Evolutionary conservation across 30 jellyfish, hydroid and myxozoan species (phyloP).

Genomic region (Aurelia coerulea): DNA sequence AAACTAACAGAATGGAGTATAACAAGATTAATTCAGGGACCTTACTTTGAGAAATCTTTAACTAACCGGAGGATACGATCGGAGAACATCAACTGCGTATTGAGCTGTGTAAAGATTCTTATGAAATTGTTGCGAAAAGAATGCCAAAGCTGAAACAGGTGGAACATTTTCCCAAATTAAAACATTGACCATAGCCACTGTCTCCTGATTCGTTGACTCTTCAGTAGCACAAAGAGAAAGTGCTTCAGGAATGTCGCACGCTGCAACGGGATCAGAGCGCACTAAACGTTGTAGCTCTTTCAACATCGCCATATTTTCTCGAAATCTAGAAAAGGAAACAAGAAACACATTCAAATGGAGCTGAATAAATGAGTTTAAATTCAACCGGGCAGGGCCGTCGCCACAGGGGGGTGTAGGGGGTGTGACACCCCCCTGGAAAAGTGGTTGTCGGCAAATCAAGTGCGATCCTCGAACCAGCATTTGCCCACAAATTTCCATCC

Average conservation of each 20-base stretch:
- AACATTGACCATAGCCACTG: constrained; percentile 77
- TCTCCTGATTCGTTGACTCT: constrained; percentile 57
- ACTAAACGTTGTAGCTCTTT: constrained; percentile 91
- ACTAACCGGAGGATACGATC: constrained; percentile 93
- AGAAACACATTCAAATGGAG: no score
- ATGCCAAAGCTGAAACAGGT: constrained; percentile 95
- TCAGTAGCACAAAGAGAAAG: constrained; percentile 79
- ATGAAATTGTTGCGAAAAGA: constrained; percentile 91
- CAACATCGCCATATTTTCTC: constrained; percentile 61
- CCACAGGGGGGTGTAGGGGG: no score
- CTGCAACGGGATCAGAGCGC: constrained; percentile 81
- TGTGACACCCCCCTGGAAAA: no score
- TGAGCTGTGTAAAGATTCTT: constrained; percentile 96
- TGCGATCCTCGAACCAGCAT: no score
- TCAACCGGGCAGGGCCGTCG: no score
- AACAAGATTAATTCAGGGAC: no score
- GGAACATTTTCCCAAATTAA: constrained; percentile 93
- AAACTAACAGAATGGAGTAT: no score
- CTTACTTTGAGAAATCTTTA: no score
- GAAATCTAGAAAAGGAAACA: constrained; percentile 59
- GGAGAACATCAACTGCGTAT: constrained; percentile 93
- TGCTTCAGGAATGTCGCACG: constrained; percentile 92
- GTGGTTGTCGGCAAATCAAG: no score
- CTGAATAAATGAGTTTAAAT: no score
- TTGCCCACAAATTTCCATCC: no score